These are phyloP conservation scores for Dryobates pubescens DNA, from an alignment of 2,797 vertebrate genomes.

Conservation along the genomic window DNA sequence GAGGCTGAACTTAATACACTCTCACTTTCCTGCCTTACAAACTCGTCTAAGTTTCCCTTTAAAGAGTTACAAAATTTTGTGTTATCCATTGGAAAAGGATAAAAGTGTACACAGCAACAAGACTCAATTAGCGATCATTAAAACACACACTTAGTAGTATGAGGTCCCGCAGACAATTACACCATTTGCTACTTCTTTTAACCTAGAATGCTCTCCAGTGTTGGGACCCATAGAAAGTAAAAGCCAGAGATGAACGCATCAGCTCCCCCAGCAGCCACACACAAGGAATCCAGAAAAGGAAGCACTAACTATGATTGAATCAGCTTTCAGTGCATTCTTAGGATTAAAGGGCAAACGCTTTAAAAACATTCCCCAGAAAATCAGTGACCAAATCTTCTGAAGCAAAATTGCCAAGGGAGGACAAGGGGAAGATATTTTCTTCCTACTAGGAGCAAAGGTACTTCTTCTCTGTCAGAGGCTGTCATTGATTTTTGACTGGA, in stretches of 20 bases:
- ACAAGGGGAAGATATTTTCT: background rate
- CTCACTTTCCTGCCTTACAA: background rate
- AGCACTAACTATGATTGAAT: background rate
- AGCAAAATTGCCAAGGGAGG: background rate
- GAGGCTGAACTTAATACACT: background rate
- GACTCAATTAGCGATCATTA: constrained; percentile 3
- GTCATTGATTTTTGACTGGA: background rate
- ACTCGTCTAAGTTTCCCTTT: background rate
- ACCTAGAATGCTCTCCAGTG: background rate
- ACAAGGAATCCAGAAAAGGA: background rate
- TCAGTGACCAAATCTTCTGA: background rate
- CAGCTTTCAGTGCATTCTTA: background rate
- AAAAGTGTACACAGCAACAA: background rate
- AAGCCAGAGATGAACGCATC: background rate
- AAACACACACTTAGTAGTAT: background rate
- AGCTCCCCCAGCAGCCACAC: background rate
- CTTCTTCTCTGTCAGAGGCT: background rate
- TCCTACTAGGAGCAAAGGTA: background rate
- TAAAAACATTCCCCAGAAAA: background rate
- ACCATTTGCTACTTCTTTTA: background rate
- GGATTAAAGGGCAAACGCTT: background rate
- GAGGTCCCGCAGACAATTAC: background rate
- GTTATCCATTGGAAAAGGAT: background rate
- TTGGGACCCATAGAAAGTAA: background rate
- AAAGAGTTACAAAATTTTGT: background rate